Conservation (phyloP, 2,113 vertebrate species). For the Pygathrix nemaeus region DNA sequence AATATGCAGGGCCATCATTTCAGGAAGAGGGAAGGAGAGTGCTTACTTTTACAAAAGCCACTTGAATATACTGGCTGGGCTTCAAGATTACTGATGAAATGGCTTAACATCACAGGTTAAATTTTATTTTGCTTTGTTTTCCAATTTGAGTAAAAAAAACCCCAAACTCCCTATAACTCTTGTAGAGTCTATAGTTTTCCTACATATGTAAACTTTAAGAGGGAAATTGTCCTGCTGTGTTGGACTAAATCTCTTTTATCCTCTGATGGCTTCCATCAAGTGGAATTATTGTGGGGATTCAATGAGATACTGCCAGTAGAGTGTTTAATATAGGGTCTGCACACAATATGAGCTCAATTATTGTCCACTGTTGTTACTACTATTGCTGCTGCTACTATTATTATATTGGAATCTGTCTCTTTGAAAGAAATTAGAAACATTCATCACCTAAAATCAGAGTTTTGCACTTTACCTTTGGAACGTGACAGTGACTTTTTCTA, state of each 20-base stretch:
- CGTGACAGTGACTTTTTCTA: not conserved
- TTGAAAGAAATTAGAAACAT: not conserved
- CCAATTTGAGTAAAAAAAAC: not conserved
- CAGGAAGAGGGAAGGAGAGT: not conserved
- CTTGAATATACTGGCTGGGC: not conserved
- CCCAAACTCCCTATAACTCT: not conserved
- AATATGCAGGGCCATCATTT: not conserved
- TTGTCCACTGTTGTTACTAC: not conserved
- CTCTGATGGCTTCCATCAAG: not conserved
- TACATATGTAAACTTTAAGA: not conserved
- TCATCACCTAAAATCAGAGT: not conserved
- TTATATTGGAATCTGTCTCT: not conserved
- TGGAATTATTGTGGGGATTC: not conserved
- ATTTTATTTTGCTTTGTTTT: slow-evolving; percentile 11
- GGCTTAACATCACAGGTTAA: not conserved
- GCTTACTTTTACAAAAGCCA: not conserved
- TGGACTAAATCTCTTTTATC: not conserved
- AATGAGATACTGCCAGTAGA: not conserved
- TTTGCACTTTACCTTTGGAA: not conserved
- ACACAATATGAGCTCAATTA: not conserved
- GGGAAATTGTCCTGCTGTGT: not conserved
- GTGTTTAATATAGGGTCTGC: not conserved
- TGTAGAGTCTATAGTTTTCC: not conserved
- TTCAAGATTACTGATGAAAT: not conserved
- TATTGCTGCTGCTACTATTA: not conserved